phyloP scores from a whole-genome alignment of 23 tunicate genomes.

The Trididemnum clinides region DNA sequence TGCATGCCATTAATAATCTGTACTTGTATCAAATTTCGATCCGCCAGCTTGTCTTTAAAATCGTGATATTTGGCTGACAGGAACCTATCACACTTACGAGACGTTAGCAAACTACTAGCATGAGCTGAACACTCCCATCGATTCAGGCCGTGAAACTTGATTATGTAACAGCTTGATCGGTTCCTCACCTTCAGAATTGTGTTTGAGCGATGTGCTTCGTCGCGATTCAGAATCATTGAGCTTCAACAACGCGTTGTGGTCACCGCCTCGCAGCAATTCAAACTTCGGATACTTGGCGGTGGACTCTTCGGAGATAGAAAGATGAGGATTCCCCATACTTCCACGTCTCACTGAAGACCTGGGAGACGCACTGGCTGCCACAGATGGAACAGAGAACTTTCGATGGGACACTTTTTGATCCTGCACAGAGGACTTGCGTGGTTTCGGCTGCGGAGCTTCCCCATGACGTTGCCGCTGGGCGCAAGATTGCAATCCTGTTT shows the following conservation, averaged over 20 bases:
- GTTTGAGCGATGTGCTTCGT: no score
- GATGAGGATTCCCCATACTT: background rate
- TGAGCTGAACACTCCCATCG: no score
- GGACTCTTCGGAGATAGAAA: background rate
- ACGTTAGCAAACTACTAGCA: no score
- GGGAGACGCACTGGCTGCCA: background rate
- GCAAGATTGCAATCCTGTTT: slow-evolving; percentile 38
- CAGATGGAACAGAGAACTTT: background rate
- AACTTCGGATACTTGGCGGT: slow-evolving; percentile 48
- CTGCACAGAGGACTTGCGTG: background rate
- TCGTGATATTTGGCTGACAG: no score
- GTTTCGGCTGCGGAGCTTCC: slow-evolving; percentile 53
- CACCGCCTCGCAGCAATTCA: slow-evolving; percentile 33
- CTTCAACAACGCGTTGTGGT: slow-evolving; percentile 57
- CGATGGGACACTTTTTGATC: background rate
- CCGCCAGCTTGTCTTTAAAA: no score
- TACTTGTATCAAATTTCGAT: no score
- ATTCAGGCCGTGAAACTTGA: no score
- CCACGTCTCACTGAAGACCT: background rate
- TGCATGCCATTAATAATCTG: no score
- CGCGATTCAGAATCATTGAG: slow-evolving; percentile 22
- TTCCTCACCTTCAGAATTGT: no score
- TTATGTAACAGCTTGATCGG: no score
- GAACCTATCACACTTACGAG: no score
- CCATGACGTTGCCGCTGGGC: background rate